Percentiles rank a stretch among this genome's conserved stretches.
phyloP scores from a whole-genome alignment of 2,888 invertebrate genomes.

The Agrotis exclamationis region DNA sequence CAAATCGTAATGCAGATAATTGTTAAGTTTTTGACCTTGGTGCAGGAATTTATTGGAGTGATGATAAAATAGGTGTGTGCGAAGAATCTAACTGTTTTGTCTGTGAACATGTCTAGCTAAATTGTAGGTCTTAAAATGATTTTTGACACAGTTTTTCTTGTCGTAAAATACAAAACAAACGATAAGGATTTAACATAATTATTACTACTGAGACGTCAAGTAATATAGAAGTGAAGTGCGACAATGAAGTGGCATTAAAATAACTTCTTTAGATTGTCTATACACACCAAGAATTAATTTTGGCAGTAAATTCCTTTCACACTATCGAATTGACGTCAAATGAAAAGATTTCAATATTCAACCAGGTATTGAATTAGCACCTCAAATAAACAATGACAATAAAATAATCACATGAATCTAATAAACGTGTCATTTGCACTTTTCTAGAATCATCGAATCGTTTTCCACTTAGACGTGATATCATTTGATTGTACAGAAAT shows the following conservation, averaged over 20 bases:
- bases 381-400: conserved; percentile 29
- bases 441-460: conserved; percentile 45
- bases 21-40: conserved; percentile 40
- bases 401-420: conserved; percentile 20
- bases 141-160: no score
- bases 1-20: conserved; percentile 34
- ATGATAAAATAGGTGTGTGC: background rate
- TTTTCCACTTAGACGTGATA: conserved; percentile 28
- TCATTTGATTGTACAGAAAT: conserved; percentile 31
- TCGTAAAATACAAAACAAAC: no score
- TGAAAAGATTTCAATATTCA: conserved; percentile 21
- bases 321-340: conserved; percentile 18
- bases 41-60: conserved; percentile 1
- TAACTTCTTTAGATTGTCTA: no score
- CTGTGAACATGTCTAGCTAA: background rate
- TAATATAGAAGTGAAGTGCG: no score
- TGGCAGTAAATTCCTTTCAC: background rate
- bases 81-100: background rate
- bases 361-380: conserved; percentile 2
- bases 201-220: no score
- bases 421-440: conserved; percentile 13
- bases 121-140: background rate
- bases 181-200: no score
- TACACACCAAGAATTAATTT: background rate
- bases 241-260: no score